Evolutionary conservation across 2,797 vertebrate species (phyloP), one percentile per base, ranked within the genome.

Genomic region (Helostoma temminkii): DNA sequence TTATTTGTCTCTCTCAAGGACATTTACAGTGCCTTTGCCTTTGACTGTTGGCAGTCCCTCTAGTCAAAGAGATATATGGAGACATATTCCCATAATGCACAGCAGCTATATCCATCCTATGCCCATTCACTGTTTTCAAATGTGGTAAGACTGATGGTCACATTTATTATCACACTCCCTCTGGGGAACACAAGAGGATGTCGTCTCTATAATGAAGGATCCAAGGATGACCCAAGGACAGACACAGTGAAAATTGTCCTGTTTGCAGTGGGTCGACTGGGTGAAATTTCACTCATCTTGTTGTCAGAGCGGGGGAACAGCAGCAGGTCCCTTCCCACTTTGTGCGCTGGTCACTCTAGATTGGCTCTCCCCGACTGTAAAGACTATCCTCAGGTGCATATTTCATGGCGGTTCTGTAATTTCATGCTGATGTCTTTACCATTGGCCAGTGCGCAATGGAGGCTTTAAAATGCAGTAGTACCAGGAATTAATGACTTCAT

Each of bases 351-450:
- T 67, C 76, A 49, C 64, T 80, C 61, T 24, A 54, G 66, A 71
- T 67, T 64, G 78, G 67, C 42, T 62, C 58, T 50, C 4, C 25
- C 61, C 54, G 65, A 56, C 76, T 75, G 76, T 84, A 64, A 69
- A 80, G 70, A 69, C 77, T 66, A 21, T 57, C 79, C 76, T 76
- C 70, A 69, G 76, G 88, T 91, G 88, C 83, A 87, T 90, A 87
- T 91, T 93, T 91, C 85, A 93, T 82, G 75, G 73, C 12, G 52
- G 78, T 67, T 93, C 92, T 94, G 92, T 90, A 93, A 95, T 94
- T 92, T 87, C 90, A 94, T 80, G 80, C 88, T 68, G 74, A 70
- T 63, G 76, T 69, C 75, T 76, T 74, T 50, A 56, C 60, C 18
- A 6, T 30, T 2, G 42, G 43, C 50, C 7, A 6, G 60, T 48